Evolutionary conservation across 2,888 invertebrate genomes (phyloP), one percentile per base, ranked within the genome.

Genomic region (Carpatolechia fugitivella): DNA sequence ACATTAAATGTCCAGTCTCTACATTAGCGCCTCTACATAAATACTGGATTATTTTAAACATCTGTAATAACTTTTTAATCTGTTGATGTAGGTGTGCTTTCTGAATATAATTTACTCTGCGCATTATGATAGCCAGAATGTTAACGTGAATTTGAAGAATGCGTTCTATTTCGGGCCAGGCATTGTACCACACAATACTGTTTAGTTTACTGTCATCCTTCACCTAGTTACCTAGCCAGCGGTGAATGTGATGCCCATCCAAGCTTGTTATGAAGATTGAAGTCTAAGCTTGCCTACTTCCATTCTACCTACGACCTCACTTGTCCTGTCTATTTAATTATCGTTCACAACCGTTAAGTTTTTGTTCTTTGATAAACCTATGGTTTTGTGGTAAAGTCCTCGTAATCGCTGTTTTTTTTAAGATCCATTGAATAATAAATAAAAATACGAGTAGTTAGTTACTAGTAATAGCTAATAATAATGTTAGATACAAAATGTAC

Each of bases 221-320:
- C 59, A 60, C 66, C 65, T 58, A 64, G 60, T 60, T 64, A 58
- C 44, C 61, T 60, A 61, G 55, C 58, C 60, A 56, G 20, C 60
- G 65, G 62, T 60, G 54, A 55, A 58, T 55, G 60, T 55, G 60
- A 63, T 50, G 52, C 36, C 52, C 52, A 41, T 57, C 59, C 60
- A 60, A 60, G 48, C 47, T 52, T 35, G 52, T 52, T 47, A 56
- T 47, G 48, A 47, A 33, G 29, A 31, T 30, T 44, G 29, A 44
- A 44, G 20, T 13, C 29, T 29, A 7, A 44, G 44, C 24, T 20
- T 44, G 44, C 29, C 29, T 44, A 29, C 20, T 44, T 6, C 11
- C 13, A 13, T 29, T n/a, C 24, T 44, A 24, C 44, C 13, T 44
- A 24, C 29, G 29, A 29, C 29, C 29, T 10, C 40, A 11, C 18